These are phyloP conservation scores for Drosophila atripex DNA, from an alignment of 2,888 invertebrate genomes.

Conservation along the genomic window DNA sequence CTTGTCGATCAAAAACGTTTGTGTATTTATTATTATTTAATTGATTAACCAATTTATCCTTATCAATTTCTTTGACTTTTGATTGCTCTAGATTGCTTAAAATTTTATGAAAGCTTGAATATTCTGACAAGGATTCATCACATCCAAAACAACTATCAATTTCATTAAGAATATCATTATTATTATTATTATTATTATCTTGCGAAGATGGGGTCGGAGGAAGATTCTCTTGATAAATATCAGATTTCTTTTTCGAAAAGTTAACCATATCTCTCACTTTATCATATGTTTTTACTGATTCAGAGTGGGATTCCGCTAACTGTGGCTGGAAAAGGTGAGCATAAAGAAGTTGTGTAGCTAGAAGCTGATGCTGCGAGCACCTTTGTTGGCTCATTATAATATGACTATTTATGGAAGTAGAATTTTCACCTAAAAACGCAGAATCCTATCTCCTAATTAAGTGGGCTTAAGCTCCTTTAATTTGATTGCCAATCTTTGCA, in stretches of 20 bases:
- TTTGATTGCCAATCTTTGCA: background rate
- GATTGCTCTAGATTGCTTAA: conserved; percentile 11
- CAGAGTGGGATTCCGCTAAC: conserved; percentile 21
- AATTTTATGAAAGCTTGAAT: conserved; percentile 7
- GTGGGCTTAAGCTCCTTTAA: background rate
- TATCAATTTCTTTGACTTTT: conserved; percentile 9
- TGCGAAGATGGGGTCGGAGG: conserved; percentile 30
- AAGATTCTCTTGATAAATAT: conserved; percentile 15
- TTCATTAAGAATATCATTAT: conserved; percentile 45
- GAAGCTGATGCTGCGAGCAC: conserved; percentile 50
- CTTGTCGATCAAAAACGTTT: conserved; percentile 7
- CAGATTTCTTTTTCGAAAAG: conserved; percentile 33
- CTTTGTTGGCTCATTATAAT: conserved; percentile 48
- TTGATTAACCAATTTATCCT: background rate
- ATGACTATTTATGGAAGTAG: conserved; percentile 46
- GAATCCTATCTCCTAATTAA: conserved; percentile 38
- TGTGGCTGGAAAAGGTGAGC: conserved; percentile 64
- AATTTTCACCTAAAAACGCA: conserved; percentile 26
- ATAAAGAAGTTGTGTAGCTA: conserved; percentile 77
- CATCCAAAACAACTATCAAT: conserved; percentile 22
- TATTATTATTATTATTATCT: conserved; percentile 55
- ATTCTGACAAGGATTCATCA: conserved; percentile 5
- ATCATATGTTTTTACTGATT: conserved; percentile 6
- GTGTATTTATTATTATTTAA: conserved; percentile 2
- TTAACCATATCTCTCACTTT: conserved; percentile 40